These are phyloP conservation scores for Clarias gariepinus DNA, from an alignment of 2,113 vertebrate genomes.

Conservation along the genomic window DNA sequence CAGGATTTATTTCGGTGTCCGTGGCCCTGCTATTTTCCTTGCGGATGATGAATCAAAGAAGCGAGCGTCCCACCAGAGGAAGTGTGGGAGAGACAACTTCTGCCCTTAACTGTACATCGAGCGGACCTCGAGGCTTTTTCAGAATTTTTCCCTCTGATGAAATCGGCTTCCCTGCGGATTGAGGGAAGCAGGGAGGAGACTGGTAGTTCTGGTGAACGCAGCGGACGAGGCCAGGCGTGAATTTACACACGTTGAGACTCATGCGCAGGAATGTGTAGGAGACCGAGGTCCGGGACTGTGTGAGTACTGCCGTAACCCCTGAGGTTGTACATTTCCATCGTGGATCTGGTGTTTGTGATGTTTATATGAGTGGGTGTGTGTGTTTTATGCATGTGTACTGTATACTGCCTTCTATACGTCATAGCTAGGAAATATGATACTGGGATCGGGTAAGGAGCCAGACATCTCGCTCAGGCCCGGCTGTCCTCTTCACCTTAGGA, in stretches of 20 bases:
- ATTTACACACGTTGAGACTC: background rate
- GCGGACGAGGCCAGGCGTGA: background rate
- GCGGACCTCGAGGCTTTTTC: slow-evolving; percentile 9
- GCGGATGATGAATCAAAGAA: slow-evolving; percentile 79
- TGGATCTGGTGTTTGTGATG: background rate
- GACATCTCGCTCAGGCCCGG: slow-evolving; percentile 55
- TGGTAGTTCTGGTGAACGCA: slow-evolving; percentile 18
- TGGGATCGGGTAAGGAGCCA: slow-evolving; percentile 35
- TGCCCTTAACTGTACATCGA: slow-evolving; percentile 22
- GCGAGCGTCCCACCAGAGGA: slow-evolving; percentile 75
- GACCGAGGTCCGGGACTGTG: slow-evolving; percentile 11
- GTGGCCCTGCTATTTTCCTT: slow-evolving; percentile 67
- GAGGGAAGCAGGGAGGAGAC: slow-evolving; percentile 33
- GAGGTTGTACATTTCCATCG: slow-evolving; percentile 5
- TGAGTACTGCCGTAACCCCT: slow-evolving; percentile 26
- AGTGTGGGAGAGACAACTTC: slow-evolving; percentile 83
- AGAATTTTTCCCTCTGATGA: slow-evolving; percentile 67
- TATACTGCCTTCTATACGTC: slow-evolving; percentile 12
- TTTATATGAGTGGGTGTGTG: slow-evolving; percentile 19
- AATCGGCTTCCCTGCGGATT: slow-evolving; percentile 60
- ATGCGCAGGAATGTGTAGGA: slow-evolving; percentile 32
- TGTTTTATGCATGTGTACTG: slow-evolving; percentile 7
- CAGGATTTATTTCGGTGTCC: slow-evolving; percentile 74
- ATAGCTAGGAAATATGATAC: slow-evolving; percentile 29
- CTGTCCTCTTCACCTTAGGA: slow-evolving; percentile 68